Base-by-base conservation (phyloP, 2,797 vertebrate species). In the Eremophila alpestris region DNA sequence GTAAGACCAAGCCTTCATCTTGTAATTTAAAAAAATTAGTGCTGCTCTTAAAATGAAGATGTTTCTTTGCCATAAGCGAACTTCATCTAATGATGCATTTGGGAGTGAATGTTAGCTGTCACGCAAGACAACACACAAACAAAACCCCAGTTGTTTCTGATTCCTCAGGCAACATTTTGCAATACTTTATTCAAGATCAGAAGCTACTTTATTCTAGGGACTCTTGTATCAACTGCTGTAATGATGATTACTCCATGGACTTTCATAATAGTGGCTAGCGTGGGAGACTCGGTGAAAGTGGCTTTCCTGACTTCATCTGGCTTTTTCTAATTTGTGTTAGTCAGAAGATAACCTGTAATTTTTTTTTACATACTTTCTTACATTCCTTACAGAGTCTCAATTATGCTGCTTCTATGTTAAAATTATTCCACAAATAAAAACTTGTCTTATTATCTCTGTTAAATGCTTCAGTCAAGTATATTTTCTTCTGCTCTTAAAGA, bases 131-230 rank as follows among this genome's bases (percentile, higher is more conserved):
- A 78, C 24, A 43, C 34, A 60, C 38, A 83, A 75, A 94, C 2
- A 19, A 91, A 91, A 26, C 16, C 27, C 27, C 22, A 75, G 58
- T 46, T 16, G 30, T 22, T 69, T 89, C 38, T 78, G 79, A 32
- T 38, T 91, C 77, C 69, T 94, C 51, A 45, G 86, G 86, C 88
- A 92, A 78, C 11, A 32, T 88, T 90, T 91, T 78, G 54, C 34
- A 83, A 4, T 6, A 13, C 71, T 90, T 78, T 45, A 64, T 83
- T 88, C 65, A 75, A 60, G 48, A 88, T 85, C 52, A 71, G 60
- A 80, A 52, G 9, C 40, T 75, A 10, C 11, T 30, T 84, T 81
- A 34, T 91, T 90, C n/a, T 38, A 46, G 49, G 19, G 21, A 67
- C 13, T 34, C 19, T 69, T 27, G 3, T 36, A 49, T 60, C 46